Evolutionary conservation across 2,797 vertebrate species (phyloP).

Genomic region (Podarcis siculus): DNA sequence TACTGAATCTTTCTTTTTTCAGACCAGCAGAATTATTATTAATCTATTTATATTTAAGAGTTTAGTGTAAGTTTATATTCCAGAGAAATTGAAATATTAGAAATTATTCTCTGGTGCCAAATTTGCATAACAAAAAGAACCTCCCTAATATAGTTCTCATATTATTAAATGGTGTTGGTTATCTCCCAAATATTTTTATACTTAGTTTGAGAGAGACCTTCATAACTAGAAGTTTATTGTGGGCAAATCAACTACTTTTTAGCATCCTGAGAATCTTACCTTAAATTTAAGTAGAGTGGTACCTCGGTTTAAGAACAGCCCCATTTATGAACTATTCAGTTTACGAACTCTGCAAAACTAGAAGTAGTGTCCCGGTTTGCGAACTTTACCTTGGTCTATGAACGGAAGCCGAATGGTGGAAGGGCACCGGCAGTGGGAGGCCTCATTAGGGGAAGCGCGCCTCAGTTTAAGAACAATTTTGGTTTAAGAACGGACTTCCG

Average conservation of each 20-base stretch:
- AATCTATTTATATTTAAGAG: constrained; percentile 12
- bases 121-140: neutral
- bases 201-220: neutral
- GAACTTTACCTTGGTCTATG: too few species aligned
- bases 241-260: neutral
- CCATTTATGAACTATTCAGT: too few species aligned
- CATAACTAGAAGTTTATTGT: neutral
- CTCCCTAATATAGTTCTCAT: neutral
- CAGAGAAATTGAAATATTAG: constrained; percentile 40
- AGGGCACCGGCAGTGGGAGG: too few species aligned
- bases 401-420: too few species aligned
- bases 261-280: neutral
- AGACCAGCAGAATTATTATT: constrained; percentile 17
- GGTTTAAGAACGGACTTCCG: too few species aligned
- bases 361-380: too few species aligned
- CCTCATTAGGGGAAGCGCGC: too few species aligned
- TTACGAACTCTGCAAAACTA: too few species aligned
- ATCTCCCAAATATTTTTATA: neutral
- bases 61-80: constrained; percentile 26
- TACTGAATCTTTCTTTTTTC: constrained; percentile 31
- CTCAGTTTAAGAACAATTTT: too few species aligned
- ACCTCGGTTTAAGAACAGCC: too few species aligned
- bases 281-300: neutral
- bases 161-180: neutral
- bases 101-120: constrained; percentile 26